Conservation (phyloP, 1,140 invertebrate genomes). For the Andricus grossulariae region DNA sequence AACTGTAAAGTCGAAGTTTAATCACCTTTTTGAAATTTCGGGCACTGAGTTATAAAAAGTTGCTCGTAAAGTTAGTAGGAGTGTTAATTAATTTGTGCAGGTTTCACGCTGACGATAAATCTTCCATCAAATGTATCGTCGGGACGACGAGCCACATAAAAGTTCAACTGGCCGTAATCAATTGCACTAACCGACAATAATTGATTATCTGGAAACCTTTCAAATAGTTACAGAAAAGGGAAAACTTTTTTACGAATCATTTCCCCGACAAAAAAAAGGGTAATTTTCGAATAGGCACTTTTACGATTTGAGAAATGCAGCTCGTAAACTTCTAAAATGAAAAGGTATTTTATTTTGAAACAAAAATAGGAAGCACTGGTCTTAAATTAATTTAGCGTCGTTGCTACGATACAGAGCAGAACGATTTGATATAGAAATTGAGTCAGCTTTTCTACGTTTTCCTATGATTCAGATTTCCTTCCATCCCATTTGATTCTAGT, state of each 20-base stretch:
- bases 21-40: too few relatives aligned
- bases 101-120: neutral
- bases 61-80: neutral
- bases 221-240: too few relatives aligned
- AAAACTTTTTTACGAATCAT: too few relatives aligned
- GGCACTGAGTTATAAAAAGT: neutral
- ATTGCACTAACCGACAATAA: neutral
- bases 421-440: conserved; percentile 20
- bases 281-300: too few relatives aligned
- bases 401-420: conserved; percentile 16
- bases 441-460: conserved; percentile 12
- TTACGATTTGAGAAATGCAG: too few relatives aligned
- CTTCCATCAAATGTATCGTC: neutral
- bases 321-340: too few relatives aligned
- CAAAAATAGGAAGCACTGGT: neutral
- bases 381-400: conserved; percentile 4
- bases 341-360: neutral
- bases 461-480: neutral
- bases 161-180: neutral
- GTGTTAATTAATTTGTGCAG: neutral
- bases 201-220: too few relatives aligned
- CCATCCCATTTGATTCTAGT: neutral
- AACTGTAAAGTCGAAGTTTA: too few relatives aligned
- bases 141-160: too few relatives aligned
- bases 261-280: too few relatives aligned